These are phyloP conservation scores for Tinea trinotella DNA, from an alignment of 2,888 invertebrate species.

Conservation along the genomic window DNA sequence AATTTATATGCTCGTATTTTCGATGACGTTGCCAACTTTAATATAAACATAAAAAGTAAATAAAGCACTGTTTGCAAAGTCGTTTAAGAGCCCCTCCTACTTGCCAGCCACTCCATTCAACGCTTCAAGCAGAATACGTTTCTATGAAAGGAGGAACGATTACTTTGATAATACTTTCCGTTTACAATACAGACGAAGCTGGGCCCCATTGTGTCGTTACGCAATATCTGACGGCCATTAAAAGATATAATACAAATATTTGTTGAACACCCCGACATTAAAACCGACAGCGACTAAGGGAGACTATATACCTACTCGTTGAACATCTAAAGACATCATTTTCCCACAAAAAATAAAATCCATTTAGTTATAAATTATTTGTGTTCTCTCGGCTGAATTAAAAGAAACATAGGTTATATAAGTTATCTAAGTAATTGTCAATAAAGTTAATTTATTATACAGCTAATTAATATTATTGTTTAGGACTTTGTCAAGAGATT, in stretches of 20 bases:
- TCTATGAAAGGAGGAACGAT: constrained; percentile 39
- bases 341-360: neutral
- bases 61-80: constrained; percentile 24
- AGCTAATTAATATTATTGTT: no score
- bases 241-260: constrained; percentile 19
- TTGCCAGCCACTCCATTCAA: constrained; percentile 31
- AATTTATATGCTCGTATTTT: no score
- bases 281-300: neutral
- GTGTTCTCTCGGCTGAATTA: neutral
- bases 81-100: constrained; percentile 33
- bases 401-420: no score
- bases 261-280: neutral
- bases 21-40: no score
- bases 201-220: constrained; percentile 31
- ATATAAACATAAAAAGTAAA: constrained; percentile 1
- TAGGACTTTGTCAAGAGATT: no score
- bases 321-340: neutral
- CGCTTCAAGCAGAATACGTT: constrained; percentile 37
- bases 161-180: constrained; percentile 42
- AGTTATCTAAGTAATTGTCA: no score
- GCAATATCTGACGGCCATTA: constrained; percentile 22
- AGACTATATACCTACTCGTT: neutral
- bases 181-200: constrained; percentile 32
- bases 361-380: neutral
- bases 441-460: no score